Base-by-base conservation (phyloP, 2,113 vertebrate genomes). In the Henicopernis longicauda region DNA sequence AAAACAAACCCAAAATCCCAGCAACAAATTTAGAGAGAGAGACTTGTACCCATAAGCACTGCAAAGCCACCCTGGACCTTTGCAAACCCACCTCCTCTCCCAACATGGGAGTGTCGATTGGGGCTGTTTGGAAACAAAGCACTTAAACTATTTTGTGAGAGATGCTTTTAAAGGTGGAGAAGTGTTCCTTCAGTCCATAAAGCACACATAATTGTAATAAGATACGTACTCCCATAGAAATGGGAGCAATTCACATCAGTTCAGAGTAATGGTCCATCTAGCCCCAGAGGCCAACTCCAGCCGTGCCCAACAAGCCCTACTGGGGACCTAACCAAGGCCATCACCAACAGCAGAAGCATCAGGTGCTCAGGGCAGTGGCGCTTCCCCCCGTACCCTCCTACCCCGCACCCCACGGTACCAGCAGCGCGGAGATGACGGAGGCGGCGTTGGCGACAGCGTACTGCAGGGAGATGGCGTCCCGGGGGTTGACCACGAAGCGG, bases 391-490 rank as follows among this genome's bases (percentile, higher is more conserved):
- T 6, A 3, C 20, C 49, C 11, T 40, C 38, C 42, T 8, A 6
- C 47, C 66, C 77, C 3, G 0, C 22, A 45, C 2, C 52, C 52
- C 0, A 1, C 0, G 7, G 87, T 98, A 99, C 99, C 98, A 98
- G 67, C 12, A 99, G 98, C 0, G 99, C 98, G 0, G 98, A 97
- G 9, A 83, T 1, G 77, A 98, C 97, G 0, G 98, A 98, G 38
- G 98, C 66, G 17, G 99, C 93, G 47, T 99, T 99, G 93, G 98
- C 95, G 66, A 98, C 42, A 16, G 98, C 95, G 42, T 99, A 99
- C 76, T 99, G 98, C 97, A 99, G 76, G 17, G 98, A 97, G 27
- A 97, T 70, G 10, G 97, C 93, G 0, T 98, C 98, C 18, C 38
- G 91, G 47, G 98, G 96, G 3, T 95, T 25, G 19, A 93, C 92